Evolutionary conservation across 1,140 invertebrate species (phyloP).

Genomic region (Procambarus clarkii): DNA sequence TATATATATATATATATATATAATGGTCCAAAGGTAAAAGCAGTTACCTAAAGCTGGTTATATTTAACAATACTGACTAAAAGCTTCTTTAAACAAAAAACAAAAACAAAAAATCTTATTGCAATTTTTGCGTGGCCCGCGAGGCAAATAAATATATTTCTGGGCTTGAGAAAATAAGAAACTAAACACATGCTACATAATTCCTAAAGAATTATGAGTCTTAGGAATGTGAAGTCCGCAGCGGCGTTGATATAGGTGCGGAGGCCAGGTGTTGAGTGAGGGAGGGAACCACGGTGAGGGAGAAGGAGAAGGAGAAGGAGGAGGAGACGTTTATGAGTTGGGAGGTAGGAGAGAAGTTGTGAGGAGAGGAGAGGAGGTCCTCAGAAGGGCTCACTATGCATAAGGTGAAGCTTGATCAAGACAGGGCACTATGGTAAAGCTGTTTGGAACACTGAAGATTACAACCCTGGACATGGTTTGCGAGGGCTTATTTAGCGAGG

Average conservation of each 20-base stretch:
- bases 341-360: not conserved
- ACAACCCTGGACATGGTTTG: too few relatives aligned
- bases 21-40: too few relatives aligned
- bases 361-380: too few relatives aligned
- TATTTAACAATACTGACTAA: too few relatives aligned
- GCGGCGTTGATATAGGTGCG: constrained; percentile 8
- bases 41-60: too few relatives aligned
- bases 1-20: too few relatives aligned
- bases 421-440: too few relatives aligned
- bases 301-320: not conserved
- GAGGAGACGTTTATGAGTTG: not conserved
- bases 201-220: constrained; percentile 11
- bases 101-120: not conserved
- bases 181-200: constrained; percentile 20
- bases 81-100: too few relatives aligned
- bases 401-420: too few relatives aligned
- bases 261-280: not conserved
- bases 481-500: too few relatives aligned
- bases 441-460: too few relatives aligned
- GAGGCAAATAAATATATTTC: not conserved
- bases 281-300: not conserved
- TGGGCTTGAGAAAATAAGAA: not conserved
- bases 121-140: not conserved
- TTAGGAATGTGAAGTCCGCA: constrained; percentile 12
- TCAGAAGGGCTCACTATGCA: too few relatives aligned